These are phyloP conservation scores for Drosophila hamatofila DNA, from an alignment of 2,888 invertebrate genomes.

Conservation along the genomic window DNA sequence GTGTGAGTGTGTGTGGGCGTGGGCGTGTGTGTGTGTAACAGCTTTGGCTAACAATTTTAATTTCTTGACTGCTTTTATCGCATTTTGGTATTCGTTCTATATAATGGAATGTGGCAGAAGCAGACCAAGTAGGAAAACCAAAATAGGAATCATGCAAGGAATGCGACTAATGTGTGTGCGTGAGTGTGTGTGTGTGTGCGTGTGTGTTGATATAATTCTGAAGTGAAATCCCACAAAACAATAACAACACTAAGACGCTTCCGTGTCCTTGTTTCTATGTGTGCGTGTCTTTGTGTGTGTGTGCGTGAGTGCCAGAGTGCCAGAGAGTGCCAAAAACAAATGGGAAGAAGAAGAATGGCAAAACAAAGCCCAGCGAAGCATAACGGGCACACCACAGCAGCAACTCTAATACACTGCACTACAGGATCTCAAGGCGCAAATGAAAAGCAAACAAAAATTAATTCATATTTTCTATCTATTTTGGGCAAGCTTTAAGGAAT, in stretches of 20 bases:
- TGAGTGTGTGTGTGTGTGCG: conserved; percentile 4
- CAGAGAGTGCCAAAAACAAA: conserved; percentile 22
- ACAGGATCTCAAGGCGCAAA: not conserved
- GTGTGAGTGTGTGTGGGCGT: not conserved
- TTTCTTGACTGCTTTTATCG: conserved; percentile 68
- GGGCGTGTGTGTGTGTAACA: conserved; percentile 8
- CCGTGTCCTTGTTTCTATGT: conserved; percentile 40
- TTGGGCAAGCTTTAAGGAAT: not conserved
- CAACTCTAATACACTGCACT: conserved; percentile 30
- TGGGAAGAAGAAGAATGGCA: conserved; percentile 18
- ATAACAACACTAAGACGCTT: conserved; percentile 47
- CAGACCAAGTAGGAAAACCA: conserved; percentile 45
- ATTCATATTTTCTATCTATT: not conserved
- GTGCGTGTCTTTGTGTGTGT: not conserved
- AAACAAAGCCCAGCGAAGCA: conserved; percentile 32
- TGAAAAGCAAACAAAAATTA: not conserved
- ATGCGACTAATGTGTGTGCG: conserved; percentile 36
- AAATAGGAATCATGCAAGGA: conserved; percentile 59
- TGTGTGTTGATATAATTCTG: conserved; percentile 27
- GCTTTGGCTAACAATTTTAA: conserved; percentile 65
- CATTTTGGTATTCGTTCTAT: conserved; percentile 69
- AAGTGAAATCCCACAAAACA: conserved; percentile 53
- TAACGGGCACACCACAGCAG: conserved; percentile 11
- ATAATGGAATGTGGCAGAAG: conserved; percentile 64
- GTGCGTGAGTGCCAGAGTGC: conserved; percentile 7